Evolutionary conservation across 1,140 invertebrate genomes (phyloP).

Genomic region (Pseudoatta argentina): DNA sequence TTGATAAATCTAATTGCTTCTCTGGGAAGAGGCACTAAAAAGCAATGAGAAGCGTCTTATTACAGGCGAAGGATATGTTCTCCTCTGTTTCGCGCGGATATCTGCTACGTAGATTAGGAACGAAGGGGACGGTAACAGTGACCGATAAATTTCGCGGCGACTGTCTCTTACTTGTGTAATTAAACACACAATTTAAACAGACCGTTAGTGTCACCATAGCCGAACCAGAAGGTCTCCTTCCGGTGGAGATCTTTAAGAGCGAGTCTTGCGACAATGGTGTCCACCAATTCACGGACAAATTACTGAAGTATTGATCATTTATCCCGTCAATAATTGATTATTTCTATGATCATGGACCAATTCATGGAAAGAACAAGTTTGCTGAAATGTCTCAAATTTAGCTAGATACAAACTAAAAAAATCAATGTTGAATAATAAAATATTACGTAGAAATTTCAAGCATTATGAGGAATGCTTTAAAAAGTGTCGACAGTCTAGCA

Average conservation of each 20-base stretch:
- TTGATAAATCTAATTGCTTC: slow-evolving; percentile 64
- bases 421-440: no score
- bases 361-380: no score
- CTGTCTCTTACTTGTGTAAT: slow-evolving; percentile 86
- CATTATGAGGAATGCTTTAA: no score
- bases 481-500: no score
- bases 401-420: no score
- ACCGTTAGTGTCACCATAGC: slow-evolving; percentile 82
- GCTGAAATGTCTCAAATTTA: no score
- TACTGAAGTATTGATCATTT: neutral
- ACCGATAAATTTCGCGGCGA: slow-evolving; percentile 84
- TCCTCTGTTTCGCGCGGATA: slow-evolving; percentile 79
- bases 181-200: slow-evolving; percentile 86
- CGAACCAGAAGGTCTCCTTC: slow-evolving; percentile 75
- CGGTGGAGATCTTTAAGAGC: slow-evolving; percentile 46
- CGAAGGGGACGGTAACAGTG: slow-evolving; percentile 82
- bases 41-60: slow-evolving; percentile 73
- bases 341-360: neutral
- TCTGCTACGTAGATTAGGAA: slow-evolving; percentile 83
- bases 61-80: slow-evolving; percentile 69
- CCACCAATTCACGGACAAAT: neutral
- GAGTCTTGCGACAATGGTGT: slow-evolving; percentile 6
- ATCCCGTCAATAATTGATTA: neutral
- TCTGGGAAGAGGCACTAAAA: slow-evolving; percentile 60
- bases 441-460: no score